Evolutionary conservation across 2,888 invertebrate genomes (phyloP).

Genomic region (Rosalia funebris): DNA sequence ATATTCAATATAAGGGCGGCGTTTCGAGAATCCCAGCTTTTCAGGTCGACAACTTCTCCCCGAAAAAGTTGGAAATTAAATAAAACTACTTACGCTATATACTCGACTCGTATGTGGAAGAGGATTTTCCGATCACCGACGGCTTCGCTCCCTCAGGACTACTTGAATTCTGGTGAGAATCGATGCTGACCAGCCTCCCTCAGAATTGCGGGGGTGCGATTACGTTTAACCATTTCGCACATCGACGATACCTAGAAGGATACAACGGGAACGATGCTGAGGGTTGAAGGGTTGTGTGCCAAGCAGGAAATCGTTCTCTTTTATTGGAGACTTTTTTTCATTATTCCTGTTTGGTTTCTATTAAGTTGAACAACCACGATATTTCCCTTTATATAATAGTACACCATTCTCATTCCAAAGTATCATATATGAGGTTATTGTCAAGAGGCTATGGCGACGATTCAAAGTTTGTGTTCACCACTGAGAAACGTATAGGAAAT

Average conservation of each 20-base stretch:
- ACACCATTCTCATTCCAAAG: too few relatives aligned
- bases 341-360: neutral
- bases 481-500: too few relatives aligned
- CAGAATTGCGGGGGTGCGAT: conserved; percentile 36
- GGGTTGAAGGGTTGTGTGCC: neutral
- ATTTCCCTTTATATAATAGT: too few relatives aligned
- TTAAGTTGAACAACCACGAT: too few relatives aligned
- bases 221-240: conserved; percentile 25
- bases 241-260: conserved; percentile 28
- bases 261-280: neutral
- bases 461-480: too few relatives aligned
- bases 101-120: conserved; percentile 31
- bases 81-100: conserved; percentile 27
- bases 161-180: conserved; percentile 41
- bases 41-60: neutral
- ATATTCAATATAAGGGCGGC: too few relatives aligned
- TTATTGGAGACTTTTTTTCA: neutral
- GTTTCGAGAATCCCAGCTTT: neutral
- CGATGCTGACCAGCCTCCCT: conserved; percentile 32
- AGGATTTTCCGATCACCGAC: conserved; percentile 24
- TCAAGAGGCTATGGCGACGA: too few relatives aligned
- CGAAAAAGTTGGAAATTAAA: conserved; percentile 33
- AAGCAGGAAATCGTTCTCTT: neutral
- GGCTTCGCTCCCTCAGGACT: conserved; percentile 32
- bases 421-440: too few relatives aligned